A percentile compares a stretch with the other conserved stretches of the same genome.
Evolutionary conservation across 2,888 invertebrate genomes (phyloP).

Genomic region (Chymomyza fuscimana): DNA sequence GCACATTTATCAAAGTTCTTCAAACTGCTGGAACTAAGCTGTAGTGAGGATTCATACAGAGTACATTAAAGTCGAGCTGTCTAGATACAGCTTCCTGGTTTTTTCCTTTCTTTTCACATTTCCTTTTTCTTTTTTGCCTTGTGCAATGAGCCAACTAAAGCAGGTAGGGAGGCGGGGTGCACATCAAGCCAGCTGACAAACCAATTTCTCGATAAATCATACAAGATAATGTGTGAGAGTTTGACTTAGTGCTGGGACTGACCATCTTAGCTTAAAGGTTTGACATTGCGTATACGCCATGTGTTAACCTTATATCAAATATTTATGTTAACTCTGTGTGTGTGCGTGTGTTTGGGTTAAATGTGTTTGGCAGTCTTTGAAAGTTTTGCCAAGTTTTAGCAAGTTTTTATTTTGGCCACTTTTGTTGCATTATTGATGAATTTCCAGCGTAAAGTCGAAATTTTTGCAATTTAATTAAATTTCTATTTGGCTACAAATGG

Average conservation of each 20-base stretch:
- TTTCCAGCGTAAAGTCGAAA: neutral
- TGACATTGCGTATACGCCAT: slow-evolving; percentile 28
- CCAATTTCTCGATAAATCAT: slow-evolving; percentile 11
- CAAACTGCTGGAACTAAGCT: too few species aligned
- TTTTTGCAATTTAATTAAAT: slow-evolving; percentile 48
- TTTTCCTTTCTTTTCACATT: too few species aligned
- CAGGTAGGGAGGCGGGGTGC: neutral
- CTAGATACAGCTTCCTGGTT: too few species aligned
- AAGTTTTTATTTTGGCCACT: neutral
- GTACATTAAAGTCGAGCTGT: too few species aligned
- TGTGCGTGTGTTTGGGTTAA: slow-evolving; percentile 1
- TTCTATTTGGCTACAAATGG: slow-evolving; percentile 8
- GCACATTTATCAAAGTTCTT: too few species aligned
- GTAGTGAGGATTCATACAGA: too few species aligned
- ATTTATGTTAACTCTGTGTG: neutral
- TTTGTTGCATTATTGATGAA: neutral
- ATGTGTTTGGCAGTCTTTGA: slow-evolving; percentile 7
- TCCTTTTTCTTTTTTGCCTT: too few species aligned
- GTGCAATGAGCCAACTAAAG: too few species aligned
- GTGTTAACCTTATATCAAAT: neutral
- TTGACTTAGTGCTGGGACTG: slow-evolving; percentile 21
- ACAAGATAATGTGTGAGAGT: neutral
- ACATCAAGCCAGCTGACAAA: slow-evolving; percentile 11
- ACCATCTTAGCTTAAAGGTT: slow-evolving; percentile 33
- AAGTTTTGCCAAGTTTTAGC: neutral